These are phyloP conservation scores for Hipposideros armiger DNA, from an alignment of 2,113 vertebrate species.

Conservation along the genomic window DNA sequence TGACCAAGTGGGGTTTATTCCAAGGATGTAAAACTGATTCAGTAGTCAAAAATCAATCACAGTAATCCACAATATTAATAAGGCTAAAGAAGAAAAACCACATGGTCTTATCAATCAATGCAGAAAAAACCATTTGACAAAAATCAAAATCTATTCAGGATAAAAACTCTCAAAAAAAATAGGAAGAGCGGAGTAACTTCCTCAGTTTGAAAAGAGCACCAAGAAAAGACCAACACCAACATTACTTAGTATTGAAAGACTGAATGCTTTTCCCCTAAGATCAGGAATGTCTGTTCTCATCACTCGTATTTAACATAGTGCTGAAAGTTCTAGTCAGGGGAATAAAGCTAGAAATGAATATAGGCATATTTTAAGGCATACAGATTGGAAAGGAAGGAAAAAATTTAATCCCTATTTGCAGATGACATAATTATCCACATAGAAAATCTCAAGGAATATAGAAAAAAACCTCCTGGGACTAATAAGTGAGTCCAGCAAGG, in stretches of 20 bases:
- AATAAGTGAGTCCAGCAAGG: background rate
- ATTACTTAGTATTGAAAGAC: background rate
- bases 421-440: background rate
- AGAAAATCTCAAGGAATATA: constrained; percentile 32
- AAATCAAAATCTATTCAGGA: background rate
- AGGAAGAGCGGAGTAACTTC: background rate
- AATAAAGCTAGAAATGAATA: background rate
- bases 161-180: background rate
- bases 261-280: background rate
- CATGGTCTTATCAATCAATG: background rate
- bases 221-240: background rate
- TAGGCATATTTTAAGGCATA: background rate
- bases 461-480: background rate
- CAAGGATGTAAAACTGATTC: background rate
- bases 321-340: background rate
- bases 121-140: background rate
- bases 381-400: background rate
- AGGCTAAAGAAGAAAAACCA: background rate
- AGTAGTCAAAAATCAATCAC: constrained; percentile 24
- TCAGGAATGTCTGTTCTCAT: background rate
- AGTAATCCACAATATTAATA: background rate
- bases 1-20: background rate
- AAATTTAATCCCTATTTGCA: background rate
- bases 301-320: background rate
- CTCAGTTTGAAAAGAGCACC: background rate